A percentile compares a stretch with the other conserved stretches of the same genome.
Evolutionary conservation across 2,113 vertebrate species (phyloP).

Genomic region (Toxotes jaculatrix): DNA sequence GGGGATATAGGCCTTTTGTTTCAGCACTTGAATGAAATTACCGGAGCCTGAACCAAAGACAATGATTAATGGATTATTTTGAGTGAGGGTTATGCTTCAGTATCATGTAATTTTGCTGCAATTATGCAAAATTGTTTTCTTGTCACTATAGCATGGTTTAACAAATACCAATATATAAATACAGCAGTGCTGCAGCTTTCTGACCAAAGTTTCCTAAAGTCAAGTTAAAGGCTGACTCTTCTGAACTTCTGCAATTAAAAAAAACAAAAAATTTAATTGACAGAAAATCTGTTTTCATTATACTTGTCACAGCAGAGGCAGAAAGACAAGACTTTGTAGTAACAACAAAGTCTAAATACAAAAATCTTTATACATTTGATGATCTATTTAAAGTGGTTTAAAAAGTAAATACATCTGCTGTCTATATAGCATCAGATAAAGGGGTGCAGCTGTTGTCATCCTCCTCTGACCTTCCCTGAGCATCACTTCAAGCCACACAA

Average conservation of each 20-base stretch:
- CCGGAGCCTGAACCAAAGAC: slow-evolving; percentile 51
- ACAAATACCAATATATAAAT: slow-evolving; percentile 23
- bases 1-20: slow-evolving; percentile 48
- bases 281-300: neutral
- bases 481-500: slow-evolving; percentile 3
- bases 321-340: neutral
- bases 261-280: neutral
- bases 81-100: slow-evolving; percentile 57
- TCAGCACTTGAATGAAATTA: slow-evolving; percentile 50
- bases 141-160: slow-evolving; percentile 29
- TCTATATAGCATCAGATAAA: neutral
- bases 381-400: neutral
- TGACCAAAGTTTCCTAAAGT: slow-evolving; percentile 5
- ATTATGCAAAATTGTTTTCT: slow-evolving; percentile 58
- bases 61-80: slow-evolving; percentile 69
- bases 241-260: slow-evolving; percentile 5
- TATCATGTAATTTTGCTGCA: slow-evolving; percentile 55
- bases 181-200: neutral
- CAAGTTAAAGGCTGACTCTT: neutral
- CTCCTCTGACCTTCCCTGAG: neutral
- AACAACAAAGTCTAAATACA: neutral
- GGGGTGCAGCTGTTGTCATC: neutral
- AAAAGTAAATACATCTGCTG: neutral
- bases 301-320: neutral
- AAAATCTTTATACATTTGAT: neutral